phyloP scores from a whole-genome alignment of 2,113 vertebrate species.

The Phrynosoma blainvillii region DNA sequence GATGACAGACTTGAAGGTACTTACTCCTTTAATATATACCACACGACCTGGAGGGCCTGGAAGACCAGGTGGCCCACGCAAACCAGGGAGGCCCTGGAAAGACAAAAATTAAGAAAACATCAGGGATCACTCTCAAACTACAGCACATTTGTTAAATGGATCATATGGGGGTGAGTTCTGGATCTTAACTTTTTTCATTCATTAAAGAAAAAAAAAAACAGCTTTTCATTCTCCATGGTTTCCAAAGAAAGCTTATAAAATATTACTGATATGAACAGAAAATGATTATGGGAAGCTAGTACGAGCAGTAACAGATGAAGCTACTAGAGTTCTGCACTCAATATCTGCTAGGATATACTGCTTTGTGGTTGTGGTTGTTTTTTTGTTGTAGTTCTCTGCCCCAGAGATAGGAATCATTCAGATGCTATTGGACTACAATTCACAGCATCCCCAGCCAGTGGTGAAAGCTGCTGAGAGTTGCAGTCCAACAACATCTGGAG shows the following conservation, averaged over 20 bases:
- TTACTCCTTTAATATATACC: constrained; percentile 91
- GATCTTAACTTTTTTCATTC: not conserved
- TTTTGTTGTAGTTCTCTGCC: no score
- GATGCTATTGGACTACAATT: no score
- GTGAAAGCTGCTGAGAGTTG: no score
- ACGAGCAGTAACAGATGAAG: not conserved
- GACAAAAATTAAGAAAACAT: constrained; percentile 2
- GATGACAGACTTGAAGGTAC: constrained; percentile 46
- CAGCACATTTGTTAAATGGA: not conserved
- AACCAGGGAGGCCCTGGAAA: constrained; percentile 82
- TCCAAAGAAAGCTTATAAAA: not conserved
- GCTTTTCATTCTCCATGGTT: not conserved
- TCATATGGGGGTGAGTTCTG: not conserved
- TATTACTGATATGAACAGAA: not conserved
- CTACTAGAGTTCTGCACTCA: not conserved
- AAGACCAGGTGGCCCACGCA: constrained; percentile 85
- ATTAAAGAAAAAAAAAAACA: not conserved
- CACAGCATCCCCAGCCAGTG: no score
- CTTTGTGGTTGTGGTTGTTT: not conserved
- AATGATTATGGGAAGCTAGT: no score
- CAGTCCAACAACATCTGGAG: no score
- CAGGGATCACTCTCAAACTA: not conserved
- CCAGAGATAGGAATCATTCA: no score
- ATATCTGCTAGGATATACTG: not conserved
- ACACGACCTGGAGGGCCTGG: constrained; percentile 88